These are phyloP conservation scores for Campylorhamphus procurvoides DNA, from an alignment of 2,113 vertebrate genomes.

Conservation along the genomic window DNA sequence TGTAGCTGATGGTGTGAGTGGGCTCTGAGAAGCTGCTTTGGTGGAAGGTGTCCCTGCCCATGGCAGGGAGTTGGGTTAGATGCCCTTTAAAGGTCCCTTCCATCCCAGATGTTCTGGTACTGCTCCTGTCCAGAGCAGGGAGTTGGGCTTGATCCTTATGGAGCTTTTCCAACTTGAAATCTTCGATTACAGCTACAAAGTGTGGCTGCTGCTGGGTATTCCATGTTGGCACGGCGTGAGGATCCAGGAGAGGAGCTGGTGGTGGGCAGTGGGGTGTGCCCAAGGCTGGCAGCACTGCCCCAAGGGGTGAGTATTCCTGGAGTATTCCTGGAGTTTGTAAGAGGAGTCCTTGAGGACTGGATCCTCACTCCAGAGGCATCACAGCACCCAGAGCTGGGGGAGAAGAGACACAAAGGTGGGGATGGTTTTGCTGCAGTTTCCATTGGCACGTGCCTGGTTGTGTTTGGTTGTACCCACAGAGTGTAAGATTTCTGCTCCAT, in stretches of 20 bases:
- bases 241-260: background rate
- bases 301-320: rapidly evolving
- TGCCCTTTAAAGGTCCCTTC: background rate
- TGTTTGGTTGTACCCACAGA: background rate
- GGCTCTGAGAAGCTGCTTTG: background rate
- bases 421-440: background rate
- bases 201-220: background rate
- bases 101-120: background rate
- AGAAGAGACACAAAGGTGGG: rapidly evolving
- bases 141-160: background rate
- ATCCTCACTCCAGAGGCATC: background rate
- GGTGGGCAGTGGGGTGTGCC: rapidly evolving
- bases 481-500: rapidly evolving
- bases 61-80: background rate
- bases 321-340: rapidly evolving
- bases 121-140: background rate
- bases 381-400: rapidly evolving
- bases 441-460: rapidly evolving
- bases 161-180: background rate
- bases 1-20: background rate
- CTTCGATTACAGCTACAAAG: background rate
- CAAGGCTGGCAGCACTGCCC: rapidly evolving
- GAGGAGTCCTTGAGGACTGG: background rate
- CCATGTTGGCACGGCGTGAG: too few relatives aligned
- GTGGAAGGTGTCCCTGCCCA: background rate